phyloP scores from a whole-genome alignment of 2,888 invertebrate species.

The Tetragonula carbonaria region DNA sequence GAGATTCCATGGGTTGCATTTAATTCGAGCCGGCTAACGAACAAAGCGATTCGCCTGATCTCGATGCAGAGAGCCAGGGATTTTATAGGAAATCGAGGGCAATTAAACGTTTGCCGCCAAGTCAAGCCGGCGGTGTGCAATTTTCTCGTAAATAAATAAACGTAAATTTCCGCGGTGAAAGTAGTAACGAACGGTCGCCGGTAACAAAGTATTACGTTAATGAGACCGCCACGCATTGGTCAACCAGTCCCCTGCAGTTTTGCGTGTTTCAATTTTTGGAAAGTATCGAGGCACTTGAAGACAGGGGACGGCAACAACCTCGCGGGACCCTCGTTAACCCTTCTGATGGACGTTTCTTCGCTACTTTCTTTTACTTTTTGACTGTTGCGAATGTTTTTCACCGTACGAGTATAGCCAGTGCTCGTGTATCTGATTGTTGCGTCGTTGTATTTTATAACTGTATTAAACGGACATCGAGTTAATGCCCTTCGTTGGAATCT shows the following conservation, averaged over 20 bases:
- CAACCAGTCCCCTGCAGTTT: conserved; percentile 17
- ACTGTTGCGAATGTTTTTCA: not conserved
- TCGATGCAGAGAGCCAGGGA: not conserved
- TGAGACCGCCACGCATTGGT: conserved; percentile 8
- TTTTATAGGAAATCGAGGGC: conserved; percentile 39
- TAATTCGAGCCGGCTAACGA: conserved; percentile 35
- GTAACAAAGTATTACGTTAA: conserved; percentile 37
- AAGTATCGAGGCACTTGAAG: conserved; percentile 8
- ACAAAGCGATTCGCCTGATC: not conserved
- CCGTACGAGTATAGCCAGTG: not conserved
- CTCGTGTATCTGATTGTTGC: not conserved
- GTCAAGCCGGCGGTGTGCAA: conserved; percentile 23
- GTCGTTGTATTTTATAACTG: conserved; percentile 10
- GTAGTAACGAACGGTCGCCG: conserved; percentile 29
- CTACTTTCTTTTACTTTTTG: not conserved
- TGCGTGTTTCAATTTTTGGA: conserved; percentile 41
- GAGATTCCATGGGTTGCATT: conserved; percentile 12
- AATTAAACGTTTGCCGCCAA: conserved; percentile 32
- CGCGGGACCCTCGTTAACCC: conserved; percentile 40
- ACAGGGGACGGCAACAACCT: conserved; percentile 25
- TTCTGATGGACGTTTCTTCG: not conserved
- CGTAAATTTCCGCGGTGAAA: conserved; percentile 29
- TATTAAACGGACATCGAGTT: conserved; percentile 23
- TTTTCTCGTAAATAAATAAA: conserved; percentile 36
- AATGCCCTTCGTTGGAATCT: not conserved